Conservation (phyloP, 2,113 vertebrate genomes). For the Leucosticte australis region DNA sequence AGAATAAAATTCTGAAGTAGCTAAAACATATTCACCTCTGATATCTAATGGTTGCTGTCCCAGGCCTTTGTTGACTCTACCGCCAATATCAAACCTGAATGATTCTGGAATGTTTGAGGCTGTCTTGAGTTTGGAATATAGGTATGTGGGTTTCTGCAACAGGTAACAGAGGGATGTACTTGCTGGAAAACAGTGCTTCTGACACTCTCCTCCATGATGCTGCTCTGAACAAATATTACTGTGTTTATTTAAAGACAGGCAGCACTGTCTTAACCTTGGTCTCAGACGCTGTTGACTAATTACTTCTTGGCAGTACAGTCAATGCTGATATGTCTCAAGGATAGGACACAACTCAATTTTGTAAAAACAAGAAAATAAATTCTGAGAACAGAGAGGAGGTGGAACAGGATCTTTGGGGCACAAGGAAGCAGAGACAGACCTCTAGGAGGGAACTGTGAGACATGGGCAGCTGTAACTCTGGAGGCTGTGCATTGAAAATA, state of each 20-base stretch:
- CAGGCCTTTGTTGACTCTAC: background rate
- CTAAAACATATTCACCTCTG: background rate
- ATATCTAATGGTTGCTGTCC: background rate
- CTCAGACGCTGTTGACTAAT: background rate
- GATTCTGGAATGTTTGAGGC: background rate
- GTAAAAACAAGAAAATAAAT: background rate
- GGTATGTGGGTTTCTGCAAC: background rate
- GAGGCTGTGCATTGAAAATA: background rate
- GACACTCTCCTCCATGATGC: background rate
- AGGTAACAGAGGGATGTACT: background rate
- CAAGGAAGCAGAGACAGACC: background rate
- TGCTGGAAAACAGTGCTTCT: background rate
- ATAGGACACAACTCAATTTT: background rate
- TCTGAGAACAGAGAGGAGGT: background rate
- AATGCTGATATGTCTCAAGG: background rate
- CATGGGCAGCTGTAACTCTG: background rate
- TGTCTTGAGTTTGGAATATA: background rate
- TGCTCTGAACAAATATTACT: background rate
- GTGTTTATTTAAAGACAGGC: background rate
- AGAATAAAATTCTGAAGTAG: background rate
- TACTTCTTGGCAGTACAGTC: background rate
- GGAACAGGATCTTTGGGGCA: background rate
- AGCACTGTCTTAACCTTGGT: background rate
- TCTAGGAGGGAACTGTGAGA: background rate
- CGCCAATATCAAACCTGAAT: fast-evolving